These are phyloP conservation scores for Cuculus canorus DNA, from an alignment of 2,797 vertebrate genomes.

Conservation along the genomic window DNA sequence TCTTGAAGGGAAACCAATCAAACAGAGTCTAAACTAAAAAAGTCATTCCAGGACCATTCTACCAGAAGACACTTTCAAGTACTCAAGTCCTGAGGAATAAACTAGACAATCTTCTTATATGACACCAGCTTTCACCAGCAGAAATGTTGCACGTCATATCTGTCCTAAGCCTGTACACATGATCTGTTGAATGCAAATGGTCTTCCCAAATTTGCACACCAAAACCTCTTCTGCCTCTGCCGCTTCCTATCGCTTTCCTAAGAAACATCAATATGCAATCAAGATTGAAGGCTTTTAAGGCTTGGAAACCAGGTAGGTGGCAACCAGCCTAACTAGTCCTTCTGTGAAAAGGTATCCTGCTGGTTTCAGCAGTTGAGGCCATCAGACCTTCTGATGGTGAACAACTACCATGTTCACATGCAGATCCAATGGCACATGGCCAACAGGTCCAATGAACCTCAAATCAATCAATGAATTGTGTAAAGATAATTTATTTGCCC, in stretches of 20 bases:
- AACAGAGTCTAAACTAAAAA: background rate
- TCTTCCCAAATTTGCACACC: constrained; percentile 42
- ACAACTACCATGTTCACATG: background rate
- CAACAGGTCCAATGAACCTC: background rate
- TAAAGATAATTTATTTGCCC: background rate
- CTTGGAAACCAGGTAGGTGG: constrained; percentile 51
- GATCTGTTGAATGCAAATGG: constrained; percentile 34
- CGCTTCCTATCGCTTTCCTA: constrained; percentile 29
- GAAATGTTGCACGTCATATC: background rate
- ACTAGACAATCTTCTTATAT: background rate
- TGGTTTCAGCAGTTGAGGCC: constrained; percentile 29
- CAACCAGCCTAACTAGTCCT: constrained; percentile 53
- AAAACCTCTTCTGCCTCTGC: constrained; percentile 10
- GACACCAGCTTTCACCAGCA: background rate
- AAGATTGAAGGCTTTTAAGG: constrained; percentile 41
- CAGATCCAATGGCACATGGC: background rate
- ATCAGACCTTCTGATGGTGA: background rate
- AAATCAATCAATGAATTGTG: accelerated
- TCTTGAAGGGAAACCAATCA: background rate
- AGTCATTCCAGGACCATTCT: background rate
- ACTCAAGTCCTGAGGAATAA: background rate
- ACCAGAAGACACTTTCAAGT: background rate
- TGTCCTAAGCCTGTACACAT: background rate
- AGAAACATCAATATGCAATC: constrained; percentile 46
- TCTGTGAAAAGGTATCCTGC: background rate